Evolutionary conservation across 2,113 vertebrate genomes (phyloP).

Genomic region (Tympanuchus pallidicinctus): DNA sequence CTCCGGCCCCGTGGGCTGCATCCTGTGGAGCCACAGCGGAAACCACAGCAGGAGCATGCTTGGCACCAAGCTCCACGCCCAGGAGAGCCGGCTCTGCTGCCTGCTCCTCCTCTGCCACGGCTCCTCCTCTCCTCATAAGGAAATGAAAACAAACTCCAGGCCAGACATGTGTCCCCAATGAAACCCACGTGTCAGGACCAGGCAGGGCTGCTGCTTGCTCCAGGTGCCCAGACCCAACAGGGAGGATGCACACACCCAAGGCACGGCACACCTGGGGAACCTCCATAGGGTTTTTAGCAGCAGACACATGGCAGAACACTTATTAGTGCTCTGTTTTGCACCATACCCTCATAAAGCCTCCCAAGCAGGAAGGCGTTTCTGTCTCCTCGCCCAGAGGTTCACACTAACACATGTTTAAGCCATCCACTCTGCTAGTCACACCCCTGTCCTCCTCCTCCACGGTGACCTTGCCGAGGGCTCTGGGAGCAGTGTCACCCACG

Average conservation of each 20-base stretch:
- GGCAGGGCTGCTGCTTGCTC: neutral
- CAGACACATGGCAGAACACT: neutral
- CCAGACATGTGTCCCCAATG: slow-evolving; percentile 39
- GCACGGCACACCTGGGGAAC: neutral
- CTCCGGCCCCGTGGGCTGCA: slow-evolving; percentile 28
- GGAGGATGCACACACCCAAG: neutral
- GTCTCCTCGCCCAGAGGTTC: neutral
- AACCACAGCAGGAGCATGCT: neutral
- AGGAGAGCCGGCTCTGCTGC: neutral
- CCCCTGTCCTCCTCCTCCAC: neutral
- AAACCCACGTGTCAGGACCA: slow-evolving; percentile 34
- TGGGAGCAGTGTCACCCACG: neutral
- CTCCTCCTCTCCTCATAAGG: slow-evolving; percentile 49
- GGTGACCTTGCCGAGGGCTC: neutral
- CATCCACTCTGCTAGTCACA: neutral
- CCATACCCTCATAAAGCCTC: neutral
- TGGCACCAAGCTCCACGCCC: neutral
- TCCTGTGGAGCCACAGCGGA: neutral
- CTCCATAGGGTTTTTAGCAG: neutral
- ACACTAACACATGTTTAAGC: neutral
- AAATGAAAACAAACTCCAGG: slow-evolving; percentile 44
- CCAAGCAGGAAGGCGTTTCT: neutral
- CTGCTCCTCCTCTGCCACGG: neutral
- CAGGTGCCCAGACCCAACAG: accelerated
- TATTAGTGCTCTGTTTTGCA: neutral